Evolutionary conservation across 2,113 vertebrate genomes (phyloP).

Genomic region (Malurus melanocephalus): DNA sequence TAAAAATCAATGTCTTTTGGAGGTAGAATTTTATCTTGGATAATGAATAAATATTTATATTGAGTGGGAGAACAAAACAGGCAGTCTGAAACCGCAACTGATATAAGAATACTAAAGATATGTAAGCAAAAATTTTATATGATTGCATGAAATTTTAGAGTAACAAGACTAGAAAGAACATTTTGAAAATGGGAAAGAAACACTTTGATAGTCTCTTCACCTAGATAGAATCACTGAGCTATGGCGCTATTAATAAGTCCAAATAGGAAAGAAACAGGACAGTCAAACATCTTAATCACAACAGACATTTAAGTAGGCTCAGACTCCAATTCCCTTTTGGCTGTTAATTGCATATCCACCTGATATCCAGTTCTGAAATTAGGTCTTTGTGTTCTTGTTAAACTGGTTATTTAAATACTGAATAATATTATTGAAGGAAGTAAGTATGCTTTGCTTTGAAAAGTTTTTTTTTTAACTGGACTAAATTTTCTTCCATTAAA

Average conservation of each 20-base stretch:
- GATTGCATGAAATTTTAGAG: neutral
- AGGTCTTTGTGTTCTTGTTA: conserved; percentile 32
- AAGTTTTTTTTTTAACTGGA: neutral
- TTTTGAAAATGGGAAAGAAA: neutral
- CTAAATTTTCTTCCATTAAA: neutral
- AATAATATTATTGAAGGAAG: neutral
- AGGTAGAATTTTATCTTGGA: neutral
- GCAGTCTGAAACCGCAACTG: neutral
- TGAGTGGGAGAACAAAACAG: neutral
- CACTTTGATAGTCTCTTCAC: neutral
- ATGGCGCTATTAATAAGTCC: neutral
- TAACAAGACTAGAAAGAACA: neutral
- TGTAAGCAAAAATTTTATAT: neutral
- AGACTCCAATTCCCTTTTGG: neutral
- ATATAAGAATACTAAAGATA: neutral
- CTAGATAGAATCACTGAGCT: neutral
- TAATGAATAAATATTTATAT: neutral
- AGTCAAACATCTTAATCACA: conserved; percentile 15
- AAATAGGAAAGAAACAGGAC: conserved; percentile 3
- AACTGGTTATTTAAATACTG: neutral
- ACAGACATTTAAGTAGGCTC: neutral
- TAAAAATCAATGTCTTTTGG: neutral
- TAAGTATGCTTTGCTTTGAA: neutral
- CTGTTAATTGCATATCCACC: neutral
- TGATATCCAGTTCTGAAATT: conserved; percentile 12